Conservation (phyloP, 2,113 vertebrate genomes). For the Hippocampus comes region DNA sequence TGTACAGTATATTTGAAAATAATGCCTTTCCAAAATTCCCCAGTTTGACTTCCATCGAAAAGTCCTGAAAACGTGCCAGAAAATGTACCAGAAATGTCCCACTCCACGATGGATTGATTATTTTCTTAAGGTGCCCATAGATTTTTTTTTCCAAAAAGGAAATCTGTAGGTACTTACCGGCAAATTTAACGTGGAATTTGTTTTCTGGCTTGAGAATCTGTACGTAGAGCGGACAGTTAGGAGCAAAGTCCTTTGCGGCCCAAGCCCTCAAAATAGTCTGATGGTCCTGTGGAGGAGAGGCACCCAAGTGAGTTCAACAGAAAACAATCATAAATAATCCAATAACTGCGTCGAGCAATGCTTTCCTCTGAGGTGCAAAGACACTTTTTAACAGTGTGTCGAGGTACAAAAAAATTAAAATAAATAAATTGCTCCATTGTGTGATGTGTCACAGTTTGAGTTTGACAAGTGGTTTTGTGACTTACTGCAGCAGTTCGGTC, state of each 20-base stretch:
- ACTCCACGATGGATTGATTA: too few species aligned
- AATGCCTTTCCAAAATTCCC: too few species aligned
- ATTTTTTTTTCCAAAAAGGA: not conserved
- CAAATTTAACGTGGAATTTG: conserved; percentile 99
- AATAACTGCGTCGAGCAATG: not conserved
- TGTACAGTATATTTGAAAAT: too few species aligned
- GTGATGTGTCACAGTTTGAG: not conserved
- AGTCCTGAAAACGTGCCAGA: too few species aligned
- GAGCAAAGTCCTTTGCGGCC: conserved; percentile 98
- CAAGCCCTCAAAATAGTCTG: conserved; percentile 96
- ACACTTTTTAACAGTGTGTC: not conserved
- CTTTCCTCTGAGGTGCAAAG: not conserved
- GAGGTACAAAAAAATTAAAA: conserved; percentile 2
- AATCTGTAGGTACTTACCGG: conserved; percentile 75
- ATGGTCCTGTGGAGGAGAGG: conserved; percentile 78
- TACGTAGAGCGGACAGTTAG: conserved; percentile 95
- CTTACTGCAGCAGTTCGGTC: conserved; percentile 93
- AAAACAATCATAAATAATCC: not conserved
- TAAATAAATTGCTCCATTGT: not conserved
- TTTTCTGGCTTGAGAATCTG: conserved; percentile 98
- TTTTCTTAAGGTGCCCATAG: not conserved
- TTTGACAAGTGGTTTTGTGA: conserved; percentile 6
- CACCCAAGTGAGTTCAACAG: not conserved
- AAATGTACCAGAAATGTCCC: too few species aligned
- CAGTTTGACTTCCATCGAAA: too few species aligned